Evolutionary conservation across 2,797 vertebrate genomes (phyloP), one percentile per base, ranked within the genome.

Genomic region (Falco columbarius): DNA sequence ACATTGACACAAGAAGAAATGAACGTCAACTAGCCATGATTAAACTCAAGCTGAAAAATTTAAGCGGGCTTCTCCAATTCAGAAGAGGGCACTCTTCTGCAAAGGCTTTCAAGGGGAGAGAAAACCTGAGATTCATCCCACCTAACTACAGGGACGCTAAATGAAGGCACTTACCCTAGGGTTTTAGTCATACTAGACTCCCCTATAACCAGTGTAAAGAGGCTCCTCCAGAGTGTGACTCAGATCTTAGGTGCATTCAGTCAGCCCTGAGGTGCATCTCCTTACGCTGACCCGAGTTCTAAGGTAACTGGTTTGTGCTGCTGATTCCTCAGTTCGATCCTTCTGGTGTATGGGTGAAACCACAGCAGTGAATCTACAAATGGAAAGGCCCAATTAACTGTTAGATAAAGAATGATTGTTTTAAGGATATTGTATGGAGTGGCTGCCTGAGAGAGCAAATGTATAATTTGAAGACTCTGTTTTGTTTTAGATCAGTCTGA

Each of bases 31-130:
- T 42, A 94, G 36, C 74, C 81, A 46, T 3, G 19, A 77, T 83
- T 86, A 87, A 93, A 94, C 74, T 72, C 77, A 79, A 68, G 61
- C 67, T 82, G 86, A 85, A 91, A 89, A 92, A 80, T 51, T 32
- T 1, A 89, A 80, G n/a, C 52, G 80, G 42, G 40, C 34, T 75
- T 67, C 51, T 72, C 46, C 13, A 74, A 93, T 76, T 49, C 32
- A 52, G 71, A 49, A 52, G 51, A 77, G 14, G 63, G 63, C 73
- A 63, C 46, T 81, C 81, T 86, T 59, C 59, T 44, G 44, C 77
- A 74, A 91, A 93, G 74, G 46, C 36, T 91, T 86, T 44, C 18
- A 54, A 86, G 47, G 22, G 17, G 19, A 80, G n/a, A 85, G 44
- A 32, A 73, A 94, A 80, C 10, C 34, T 92, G 81, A 87, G 42